Conservation (phyloP, 2,888 invertebrate species). For the Phyto melanocephala region DNA sequence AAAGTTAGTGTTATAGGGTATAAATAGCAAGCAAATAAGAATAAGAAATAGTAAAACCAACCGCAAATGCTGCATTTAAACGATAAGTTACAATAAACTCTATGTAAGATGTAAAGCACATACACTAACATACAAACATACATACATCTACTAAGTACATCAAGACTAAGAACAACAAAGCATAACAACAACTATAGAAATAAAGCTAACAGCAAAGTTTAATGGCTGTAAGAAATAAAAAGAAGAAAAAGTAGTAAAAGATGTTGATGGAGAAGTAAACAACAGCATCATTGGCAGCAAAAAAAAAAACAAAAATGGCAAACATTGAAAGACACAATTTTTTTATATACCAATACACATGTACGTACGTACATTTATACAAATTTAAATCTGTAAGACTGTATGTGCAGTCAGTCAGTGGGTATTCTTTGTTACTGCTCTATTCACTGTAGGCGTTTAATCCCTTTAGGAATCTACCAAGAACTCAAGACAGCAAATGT, state of each 20-base stretch:
- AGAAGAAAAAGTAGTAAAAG: slow-evolving; percentile 29
- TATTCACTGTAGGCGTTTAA: slow-evolving; percentile 63
- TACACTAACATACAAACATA: not conserved
- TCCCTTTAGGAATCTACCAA: slow-evolving; percentile 60
- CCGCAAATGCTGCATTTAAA: slow-evolving; percentile 60
- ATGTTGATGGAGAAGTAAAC: slow-evolving; percentile 44
- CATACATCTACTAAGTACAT: not conserved
- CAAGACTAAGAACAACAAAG: not conserved
- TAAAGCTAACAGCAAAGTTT: slow-evolving; percentile 52
- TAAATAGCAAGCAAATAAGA: not conserved
- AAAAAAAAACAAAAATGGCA: not conserved
- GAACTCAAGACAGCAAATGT: slow-evolving; percentile 57
- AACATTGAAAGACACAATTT: slow-evolving; percentile 22
- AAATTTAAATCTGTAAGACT: not conserved
- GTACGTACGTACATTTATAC: not conserved
- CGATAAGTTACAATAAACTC: slow-evolving; percentile 58
- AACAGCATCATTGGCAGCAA: not conserved
- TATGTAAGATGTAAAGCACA: slow-evolving; percentile 35
- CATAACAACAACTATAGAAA: slow-evolving; percentile 4
- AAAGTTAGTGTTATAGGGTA: not conserved
- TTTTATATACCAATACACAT: not conserved
- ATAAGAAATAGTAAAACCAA: slow-evolving; percentile 5
- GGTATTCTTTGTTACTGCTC: slow-evolving; percentile 46
- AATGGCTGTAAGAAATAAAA: slow-evolving; percentile 48
- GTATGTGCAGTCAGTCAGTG: slow-evolving; percentile 2